These are phyloP conservation scores for Nephrotoma appendiculata DNA, from an alignment of 2,888 invertebrate genomes.

Conservation along the genomic window DNA sequence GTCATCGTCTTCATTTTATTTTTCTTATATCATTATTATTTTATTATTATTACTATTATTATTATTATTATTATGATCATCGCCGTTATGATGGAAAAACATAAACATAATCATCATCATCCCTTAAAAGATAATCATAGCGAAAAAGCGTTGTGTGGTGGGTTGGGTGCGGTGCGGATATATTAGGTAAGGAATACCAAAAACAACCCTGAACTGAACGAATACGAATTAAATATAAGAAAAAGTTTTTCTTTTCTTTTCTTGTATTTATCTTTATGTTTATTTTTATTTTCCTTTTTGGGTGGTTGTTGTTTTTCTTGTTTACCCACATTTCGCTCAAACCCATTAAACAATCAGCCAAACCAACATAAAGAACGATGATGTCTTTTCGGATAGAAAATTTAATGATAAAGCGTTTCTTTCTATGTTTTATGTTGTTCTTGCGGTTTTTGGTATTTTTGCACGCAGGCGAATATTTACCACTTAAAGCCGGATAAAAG, in stretches of 20 bases:
- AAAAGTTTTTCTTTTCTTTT: not conserved
- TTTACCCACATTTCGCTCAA: not conserved
- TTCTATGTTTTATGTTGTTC: not conserved
- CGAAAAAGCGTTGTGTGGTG: not conserved
- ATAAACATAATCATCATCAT: not conserved
- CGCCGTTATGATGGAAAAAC: not conserved
- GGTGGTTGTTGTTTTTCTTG: not conserved
- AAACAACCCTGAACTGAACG: not conserved
- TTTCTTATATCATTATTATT: not conserved
- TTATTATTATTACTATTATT: not conserved
- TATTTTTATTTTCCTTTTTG: not conserved
- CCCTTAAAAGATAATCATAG: not conserved
- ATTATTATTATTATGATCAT: not conserved
- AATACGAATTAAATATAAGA: not conserved
- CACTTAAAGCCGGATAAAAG: no score
- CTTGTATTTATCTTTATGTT: not conserved
- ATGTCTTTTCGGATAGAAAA: not conserved
- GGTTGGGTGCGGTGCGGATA: not conserved
- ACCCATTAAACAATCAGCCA: not conserved
- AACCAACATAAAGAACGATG: not conserved
- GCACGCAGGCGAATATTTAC: not conserved
- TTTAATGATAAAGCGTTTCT: not conserved
- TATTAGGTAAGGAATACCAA: not conserved
- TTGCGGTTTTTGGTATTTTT: not conserved
- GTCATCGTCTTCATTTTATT: not conserved